Evolutionary conservation across 2,888 invertebrate species (phyloP), one percentile per base, ranked within the genome.

Genomic region (Hydroisotoma schaefferi): DNA sequence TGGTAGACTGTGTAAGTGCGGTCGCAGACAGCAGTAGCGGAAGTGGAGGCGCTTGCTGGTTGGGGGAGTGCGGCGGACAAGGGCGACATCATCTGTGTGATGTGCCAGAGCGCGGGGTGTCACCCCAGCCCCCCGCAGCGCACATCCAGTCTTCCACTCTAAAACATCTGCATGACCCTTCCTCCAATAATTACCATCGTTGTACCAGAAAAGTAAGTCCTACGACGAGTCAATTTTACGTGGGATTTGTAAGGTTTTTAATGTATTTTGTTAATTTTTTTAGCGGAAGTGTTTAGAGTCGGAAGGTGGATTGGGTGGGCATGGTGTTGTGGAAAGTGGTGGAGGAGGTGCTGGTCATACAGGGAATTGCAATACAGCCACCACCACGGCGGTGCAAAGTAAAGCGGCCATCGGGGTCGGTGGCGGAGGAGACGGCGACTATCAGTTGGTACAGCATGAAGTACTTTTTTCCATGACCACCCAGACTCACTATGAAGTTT

Each of bases 361-460:
- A 28, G 55, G 53, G 29, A 62, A 59, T 57, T 62, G 61, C 46
- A 70, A 67, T 57, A 67, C 66, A 58, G 59, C 67, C 58, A 75
- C 73, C 76, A 76, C 74, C 74, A 76, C 71, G 68, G 69, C 70
- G 67, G 66, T 68, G 37, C 68, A 69, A 68, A 71, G 52, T 37
- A 52, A 52, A 52, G 61, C 63, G 8, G 68, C 70, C 66, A 69
- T 69, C 82, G 85, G 87, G 77, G 52, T 52, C 53, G 87, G 87
- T 75, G 87, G 87, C 76, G 88, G 88, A 74, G 87, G 88, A 76
- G 97, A 98, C 81, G 97, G 97, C 68, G 97, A 98, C 82, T 98
- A 97, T 81, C 94, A 94, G 80, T 84, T 98, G 78, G 95, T 97
- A 72, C 95, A 98, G 80, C 97, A 98, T 80, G 97, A 98, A 83